Base-by-base conservation (phyloP, 2,113 vertebrate species). In the Indicator indicator region DNA sequence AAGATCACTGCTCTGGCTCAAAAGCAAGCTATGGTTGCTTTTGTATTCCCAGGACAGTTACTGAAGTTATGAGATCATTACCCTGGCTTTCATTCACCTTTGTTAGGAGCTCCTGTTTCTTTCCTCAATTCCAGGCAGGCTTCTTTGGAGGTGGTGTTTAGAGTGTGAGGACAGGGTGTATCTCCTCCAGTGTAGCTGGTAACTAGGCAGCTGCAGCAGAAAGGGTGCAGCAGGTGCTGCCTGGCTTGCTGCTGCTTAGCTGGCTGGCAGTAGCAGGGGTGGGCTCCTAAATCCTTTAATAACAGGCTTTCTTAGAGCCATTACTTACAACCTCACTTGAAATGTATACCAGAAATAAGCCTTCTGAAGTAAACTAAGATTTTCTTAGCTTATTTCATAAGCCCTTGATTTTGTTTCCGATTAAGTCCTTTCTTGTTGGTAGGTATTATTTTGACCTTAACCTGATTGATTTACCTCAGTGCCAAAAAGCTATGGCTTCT, bases 201-300 rank as follows among this genome's bases (percentile, higher is more conserved):
- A 63, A 27, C 26, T 9, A 52, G 60, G 24, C 33, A 92, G 74
- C 56, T 80, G 40, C 2, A 4, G 33, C 55, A 70, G 32, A 40
- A 75, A 59, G 1, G 1, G 58, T 13, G 54, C 60, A 78, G 67
- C 6, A 76, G 42, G 69, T 68, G 54, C 65, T 65, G 69, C 30
- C n/a, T 20, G 40, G 8, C 18, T 77, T 17, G 0, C 16, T 0
- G 0, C 55, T 71, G 82, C 56, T 89, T 86, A 0, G 0, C 27
- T 73, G n/a, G 9, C 23, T 8, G 2, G 9, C 7, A 0, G 1
- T 11, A 9, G 24, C 38, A 59, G 6, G 11, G 11, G 2, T 58
- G 65, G 67, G 69, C 28, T 88, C 38, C 71, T 36, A 60, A 86
- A 77, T 4, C 54, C 28, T 20, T 46, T 30, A 18, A 19, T 42